phyloP scores from a whole-genome alignment of 2,888 invertebrate genomes.

The Tinea trinotella region DNA sequence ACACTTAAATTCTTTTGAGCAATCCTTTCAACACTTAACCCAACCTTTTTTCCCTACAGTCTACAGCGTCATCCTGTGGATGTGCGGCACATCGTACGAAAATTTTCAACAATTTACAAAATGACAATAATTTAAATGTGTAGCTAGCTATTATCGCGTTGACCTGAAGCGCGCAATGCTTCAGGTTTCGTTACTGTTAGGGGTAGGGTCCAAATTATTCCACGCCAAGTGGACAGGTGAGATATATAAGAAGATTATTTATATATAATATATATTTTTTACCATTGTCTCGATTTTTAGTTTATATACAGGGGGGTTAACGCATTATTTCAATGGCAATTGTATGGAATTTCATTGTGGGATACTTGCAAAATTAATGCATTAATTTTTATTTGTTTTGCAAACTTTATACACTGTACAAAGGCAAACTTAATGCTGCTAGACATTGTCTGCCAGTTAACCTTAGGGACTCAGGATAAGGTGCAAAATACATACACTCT shows the following conservation, averaged over 20 bases:
- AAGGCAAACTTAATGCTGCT: no score
- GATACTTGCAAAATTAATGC: no score
- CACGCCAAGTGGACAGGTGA: conserved; percentile 68
- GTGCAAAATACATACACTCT: no score
- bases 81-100: conserved; percentile 64
- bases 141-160: conserved; percentile 68
- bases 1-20: conserved; percentile 61
- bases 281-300: neutral
- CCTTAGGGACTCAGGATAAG: no score
- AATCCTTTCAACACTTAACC: conserved; percentile 60
- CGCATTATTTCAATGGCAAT: no score
- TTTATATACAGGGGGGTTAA: neutral
- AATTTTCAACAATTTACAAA: conserved; percentile 54
- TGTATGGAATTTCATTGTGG: no score
- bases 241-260: conserved; percentile 55
- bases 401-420: neutral
- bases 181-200: conserved; percentile 69
- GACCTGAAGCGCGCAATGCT: conserved; percentile 74
- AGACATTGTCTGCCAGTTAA: no score
- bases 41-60: conserved; percentile 72
- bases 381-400: no score
- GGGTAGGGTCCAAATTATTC: conserved; percentile 61
- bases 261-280: neutral
- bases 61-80: conserved; percentile 66
- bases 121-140: conserved; percentile 53